A percentile compares a stretch with the other conserved stretches of the same genome.
Evolutionary conservation across 1,140 invertebrate genomes (phyloP).

Genomic region (Aricia agestis): DNA sequence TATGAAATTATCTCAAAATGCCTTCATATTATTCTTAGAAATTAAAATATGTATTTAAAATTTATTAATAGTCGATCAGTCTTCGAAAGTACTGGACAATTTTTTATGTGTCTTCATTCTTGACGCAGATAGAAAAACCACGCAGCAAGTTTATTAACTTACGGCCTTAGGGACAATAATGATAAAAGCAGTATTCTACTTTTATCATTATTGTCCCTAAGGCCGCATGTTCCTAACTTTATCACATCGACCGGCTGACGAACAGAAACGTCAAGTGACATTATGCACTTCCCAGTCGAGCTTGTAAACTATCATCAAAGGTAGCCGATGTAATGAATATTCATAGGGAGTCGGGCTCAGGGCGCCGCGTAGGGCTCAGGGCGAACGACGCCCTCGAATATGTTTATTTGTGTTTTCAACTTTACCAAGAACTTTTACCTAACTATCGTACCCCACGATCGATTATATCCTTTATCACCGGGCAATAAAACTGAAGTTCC

Average conservation of each 20-base stretch:
- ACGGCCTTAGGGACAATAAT: too few relatives aligned
- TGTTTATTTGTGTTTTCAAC: conserved; percentile 11
- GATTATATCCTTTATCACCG: not conserved
- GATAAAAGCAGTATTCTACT: too few relatives aligned
- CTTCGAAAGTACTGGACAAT: too few relatives aligned
- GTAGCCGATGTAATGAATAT: not conserved
- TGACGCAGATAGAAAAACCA: too few relatives aligned
- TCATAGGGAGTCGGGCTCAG: not conserved
- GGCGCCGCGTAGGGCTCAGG: not conserved
- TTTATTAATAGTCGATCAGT: too few relatives aligned
- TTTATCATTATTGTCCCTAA: too few relatives aligned
- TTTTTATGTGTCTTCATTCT: too few relatives aligned
- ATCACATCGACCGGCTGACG: not conserved
- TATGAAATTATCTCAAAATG: not conserved
- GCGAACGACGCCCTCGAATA: not conserved
- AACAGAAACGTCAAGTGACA: not conserved
- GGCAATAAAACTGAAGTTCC: not conserved
- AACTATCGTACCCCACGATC: not conserved
- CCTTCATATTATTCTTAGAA: not conserved
- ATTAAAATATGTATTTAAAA: too few relatives aligned
- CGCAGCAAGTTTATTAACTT: too few relatives aligned
- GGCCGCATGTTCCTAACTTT: too few relatives aligned
- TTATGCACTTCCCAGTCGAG: not conserved
- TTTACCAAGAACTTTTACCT: not conserved
- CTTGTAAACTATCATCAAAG: conserved; percentile 1